These are phyloP conservation scores for Tenualosa thibaudeaui DNA, from an alignment of 2,797 vertebrate genomes.

Conservation along the genomic window DNA sequence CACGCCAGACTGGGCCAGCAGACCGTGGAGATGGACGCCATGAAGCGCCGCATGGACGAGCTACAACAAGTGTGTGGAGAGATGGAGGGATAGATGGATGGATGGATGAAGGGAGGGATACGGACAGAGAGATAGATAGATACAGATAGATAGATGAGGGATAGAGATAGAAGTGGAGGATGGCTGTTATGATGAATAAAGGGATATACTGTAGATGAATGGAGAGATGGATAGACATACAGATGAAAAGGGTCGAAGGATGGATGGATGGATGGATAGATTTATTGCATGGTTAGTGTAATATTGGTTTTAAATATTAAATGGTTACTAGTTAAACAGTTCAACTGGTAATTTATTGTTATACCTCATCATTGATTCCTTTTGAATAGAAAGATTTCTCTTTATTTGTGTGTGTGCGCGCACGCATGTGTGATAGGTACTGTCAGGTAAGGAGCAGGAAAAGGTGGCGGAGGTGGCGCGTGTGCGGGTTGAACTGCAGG, in stretches of 20 bases:
- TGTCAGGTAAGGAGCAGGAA: constrained; percentile 87
- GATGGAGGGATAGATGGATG: neutral
- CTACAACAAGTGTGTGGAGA: constrained; percentile 82
- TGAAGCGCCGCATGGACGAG: constrained; percentile 80
- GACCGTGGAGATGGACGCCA: constrained; percentile 75
- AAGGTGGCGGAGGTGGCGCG: constrained; percentile 82
- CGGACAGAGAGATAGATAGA: neutral
- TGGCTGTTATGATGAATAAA: neutral
- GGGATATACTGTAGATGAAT: neutral
- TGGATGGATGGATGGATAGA: neutral
- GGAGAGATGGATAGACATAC: neutral
- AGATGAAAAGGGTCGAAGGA: neutral
- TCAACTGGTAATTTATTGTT: no score
- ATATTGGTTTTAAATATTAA: no score
- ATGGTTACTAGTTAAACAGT: no score
- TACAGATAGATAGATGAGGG: neutral
- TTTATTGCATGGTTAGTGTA: neutral
- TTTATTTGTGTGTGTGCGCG: neutral
- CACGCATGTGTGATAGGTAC: constrained; percentile 70
- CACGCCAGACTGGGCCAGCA: constrained; percentile 80
- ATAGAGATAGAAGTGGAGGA: neutral
- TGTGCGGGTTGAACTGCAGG: constrained; percentile 87
- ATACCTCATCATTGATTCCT: no score
- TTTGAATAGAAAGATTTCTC: neutral
- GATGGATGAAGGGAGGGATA: neutral